phyloP scores from a whole-genome alignment of 2,888 invertebrate species.

The Bruchidius siliquastri region DNA sequence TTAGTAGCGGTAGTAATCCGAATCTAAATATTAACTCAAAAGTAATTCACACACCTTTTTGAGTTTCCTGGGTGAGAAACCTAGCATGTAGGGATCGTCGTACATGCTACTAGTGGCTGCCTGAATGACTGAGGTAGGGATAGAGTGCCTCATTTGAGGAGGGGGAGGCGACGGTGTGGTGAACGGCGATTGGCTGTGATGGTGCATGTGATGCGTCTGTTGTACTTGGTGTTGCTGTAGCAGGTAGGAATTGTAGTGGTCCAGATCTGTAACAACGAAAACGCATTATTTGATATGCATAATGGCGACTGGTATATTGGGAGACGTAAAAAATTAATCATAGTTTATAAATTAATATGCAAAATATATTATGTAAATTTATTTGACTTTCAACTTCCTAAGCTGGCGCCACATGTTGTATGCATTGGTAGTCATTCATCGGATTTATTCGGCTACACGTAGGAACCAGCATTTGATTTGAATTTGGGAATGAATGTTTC shows the following conservation, averaged over 20 bases:
- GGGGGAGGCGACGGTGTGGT: slow-evolving; percentile 50
- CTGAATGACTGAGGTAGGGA: slow-evolving; percentile 67
- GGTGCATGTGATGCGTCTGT: slow-evolving; percentile 42
- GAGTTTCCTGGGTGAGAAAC: slow-evolving; percentile 71
- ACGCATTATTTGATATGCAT: no score
- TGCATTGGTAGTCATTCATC: no score
- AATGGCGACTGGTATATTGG: no score
- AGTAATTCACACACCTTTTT: slow-evolving; percentile 64
- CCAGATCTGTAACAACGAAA: slow-evolving; percentile 58
- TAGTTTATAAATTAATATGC: no score
- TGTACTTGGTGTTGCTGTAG: slow-evolving; percentile 46
- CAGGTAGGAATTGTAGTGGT: slow-evolving; percentile 58
- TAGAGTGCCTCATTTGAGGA: slow-evolving; percentile 53
- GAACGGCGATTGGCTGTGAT: slow-evolving; percentile 50
- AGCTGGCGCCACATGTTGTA: no score
- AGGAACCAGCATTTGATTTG: no score
- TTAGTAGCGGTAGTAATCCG: no score
- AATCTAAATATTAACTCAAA: background rate
- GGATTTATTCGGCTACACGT: no score
- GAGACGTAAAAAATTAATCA: no score
- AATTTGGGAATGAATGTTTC: no score
- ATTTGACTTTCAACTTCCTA: no score
- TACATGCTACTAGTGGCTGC: slow-evolving; percentile 79
- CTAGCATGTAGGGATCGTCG: slow-evolving; percentile 82
- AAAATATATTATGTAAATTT: no score